These are phyloP conservation scores for Mythimna pallens DNA, from an alignment of 2,888 invertebrate genomes.

Conservation along the genomic window DNA sequence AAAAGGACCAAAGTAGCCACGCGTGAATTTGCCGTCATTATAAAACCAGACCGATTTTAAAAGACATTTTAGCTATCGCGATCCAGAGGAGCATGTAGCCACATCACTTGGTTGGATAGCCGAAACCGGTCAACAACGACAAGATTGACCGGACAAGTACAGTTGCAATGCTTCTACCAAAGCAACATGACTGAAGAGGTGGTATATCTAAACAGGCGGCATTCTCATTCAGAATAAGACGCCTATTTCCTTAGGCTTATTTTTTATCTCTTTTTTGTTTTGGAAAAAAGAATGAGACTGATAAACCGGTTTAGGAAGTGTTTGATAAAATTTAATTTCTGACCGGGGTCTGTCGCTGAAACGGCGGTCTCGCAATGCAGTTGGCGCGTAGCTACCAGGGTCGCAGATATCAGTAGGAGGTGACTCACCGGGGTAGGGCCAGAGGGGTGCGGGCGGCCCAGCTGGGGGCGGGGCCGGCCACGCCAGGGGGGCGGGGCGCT, in stretches of 20 bases:
- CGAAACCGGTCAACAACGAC: constrained; percentile 70
- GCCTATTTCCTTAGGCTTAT: constrained; percentile 55
- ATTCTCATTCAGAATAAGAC: constrained; percentile 69
- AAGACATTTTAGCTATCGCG: constrained; percentile 17
- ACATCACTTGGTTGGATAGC: constrained; percentile 57
- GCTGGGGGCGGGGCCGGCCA: constrained; percentile 89
- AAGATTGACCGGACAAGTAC: constrained; percentile 74
- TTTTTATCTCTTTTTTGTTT: constrained; percentile 62
- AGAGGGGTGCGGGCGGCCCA: constrained; percentile 93
- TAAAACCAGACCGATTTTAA: constrained; percentile 52
- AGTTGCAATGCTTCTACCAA: constrained; percentile 88
- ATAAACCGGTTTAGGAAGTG: constrained; percentile 30
- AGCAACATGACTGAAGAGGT: constrained; percentile 83
- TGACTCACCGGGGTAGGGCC: constrained; percentile 94
- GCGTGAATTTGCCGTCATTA: constrained; percentile 65
- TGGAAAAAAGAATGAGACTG: constrained; percentile 41
- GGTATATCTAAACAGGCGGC: constrained; percentile 72
- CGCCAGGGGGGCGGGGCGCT: constrained; percentile 91
- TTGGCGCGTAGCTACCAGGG: constrained; percentile 90
- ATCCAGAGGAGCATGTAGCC: constrained; percentile 14
- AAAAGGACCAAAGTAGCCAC: constrained; percentile 64
- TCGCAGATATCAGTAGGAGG: constrained; percentile 86
- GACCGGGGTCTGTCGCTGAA: constrained; percentile 71
- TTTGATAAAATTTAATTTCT: constrained; percentile 59
- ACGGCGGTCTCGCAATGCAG: constrained; percentile 88